phyloP scores from a whole-genome alignment of 2,888 invertebrate species.

The Temnothorax ravouxi region DNA sequence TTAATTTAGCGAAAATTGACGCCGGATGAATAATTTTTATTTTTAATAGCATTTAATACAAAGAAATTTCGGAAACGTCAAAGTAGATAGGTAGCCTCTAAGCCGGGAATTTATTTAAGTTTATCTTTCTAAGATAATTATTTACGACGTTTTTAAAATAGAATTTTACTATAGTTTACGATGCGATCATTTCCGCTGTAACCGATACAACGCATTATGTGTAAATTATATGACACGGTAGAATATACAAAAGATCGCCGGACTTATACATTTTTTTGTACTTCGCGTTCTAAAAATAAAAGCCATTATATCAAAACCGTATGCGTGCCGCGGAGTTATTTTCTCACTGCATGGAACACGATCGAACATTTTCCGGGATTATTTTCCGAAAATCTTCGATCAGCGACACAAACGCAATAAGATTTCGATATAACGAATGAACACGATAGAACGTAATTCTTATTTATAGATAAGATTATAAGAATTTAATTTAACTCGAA shows the following conservation, averaged over 20 bases:
- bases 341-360: slow-evolving; percentile 25
- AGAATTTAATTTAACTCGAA: background rate
- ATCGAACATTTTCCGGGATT: background rate
- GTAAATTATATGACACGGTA: slow-evolving; percentile 40
- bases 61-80: background rate
- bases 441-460: background rate
- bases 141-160: background rate
- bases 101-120: slow-evolving; percentile 7
- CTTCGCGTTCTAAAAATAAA: slow-evolving; percentile 63
- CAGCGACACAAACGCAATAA: background rate
- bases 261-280: slow-evolving; percentile 61
- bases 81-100: background rate
- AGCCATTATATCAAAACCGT: slow-evolving; percentile 59
- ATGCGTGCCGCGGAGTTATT: slow-evolving; percentile 32
- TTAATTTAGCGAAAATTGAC: background rate
- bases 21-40: background rate
- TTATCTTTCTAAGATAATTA: background rate
- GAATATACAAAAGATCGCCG: slow-evolving; percentile 27
- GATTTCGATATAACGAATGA: slow-evolving; percentile 29
- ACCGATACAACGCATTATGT: background rate
- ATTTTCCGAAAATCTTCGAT: slow-evolving; percentile 1
- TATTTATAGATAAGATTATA: background rate
- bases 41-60: background rate
- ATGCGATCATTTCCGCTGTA: background rate
- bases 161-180: background rate